Evolutionary conservation across 2,113 vertebrate genomes (phyloP), one percentile per base, ranked within the genome.

Genomic region (Monopterus albus): DNA sequence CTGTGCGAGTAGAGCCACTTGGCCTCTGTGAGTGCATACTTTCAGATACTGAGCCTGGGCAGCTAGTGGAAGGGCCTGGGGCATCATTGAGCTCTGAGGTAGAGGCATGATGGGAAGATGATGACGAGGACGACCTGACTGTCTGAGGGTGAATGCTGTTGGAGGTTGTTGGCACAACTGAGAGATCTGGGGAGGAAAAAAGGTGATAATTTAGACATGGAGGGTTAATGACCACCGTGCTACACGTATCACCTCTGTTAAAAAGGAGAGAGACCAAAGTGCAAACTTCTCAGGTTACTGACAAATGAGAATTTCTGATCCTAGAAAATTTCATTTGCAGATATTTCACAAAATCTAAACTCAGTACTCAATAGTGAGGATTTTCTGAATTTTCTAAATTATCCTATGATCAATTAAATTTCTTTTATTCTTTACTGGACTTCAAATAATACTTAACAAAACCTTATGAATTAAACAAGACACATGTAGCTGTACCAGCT

Each of bases 101-200:
- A 96, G 96, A 94, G 23, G 94, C 94, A 88, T 91, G 94, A 84
- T 92, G 88, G 68, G 91, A 91, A 65, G 92, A 93, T 72, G 90
- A 91, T 5, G 91, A 92, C 1, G 92, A 92, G 23, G 96, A 94
- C 33, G 96, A 94, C 84, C 92, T 95, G 84, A 94, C 91, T 5
- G 92, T 91, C 81, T 95, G 96, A 2, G 95, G 87, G 72, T 95
- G 95, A 89, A 87, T 87, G 86, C 94, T 92, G 43, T 93, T 84
- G 84, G 97, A 96, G 5, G 96, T 95, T 80, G 95, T 95, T 92
- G 97, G 95, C 93, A 98, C 95, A 75, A 98, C 94, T 74, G 96
- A 94, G 5, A 96, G 95, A 88, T 98, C 98, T 98, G 79, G 3
- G 62, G 75, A 55, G 26, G 17, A 17, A 61, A 51, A 45, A 28